These are phyloP conservation scores for Hyphantria cunea DNA, from an alignment of 1,140 invertebrate genomes.

Conservation along the genomic window DNA sequence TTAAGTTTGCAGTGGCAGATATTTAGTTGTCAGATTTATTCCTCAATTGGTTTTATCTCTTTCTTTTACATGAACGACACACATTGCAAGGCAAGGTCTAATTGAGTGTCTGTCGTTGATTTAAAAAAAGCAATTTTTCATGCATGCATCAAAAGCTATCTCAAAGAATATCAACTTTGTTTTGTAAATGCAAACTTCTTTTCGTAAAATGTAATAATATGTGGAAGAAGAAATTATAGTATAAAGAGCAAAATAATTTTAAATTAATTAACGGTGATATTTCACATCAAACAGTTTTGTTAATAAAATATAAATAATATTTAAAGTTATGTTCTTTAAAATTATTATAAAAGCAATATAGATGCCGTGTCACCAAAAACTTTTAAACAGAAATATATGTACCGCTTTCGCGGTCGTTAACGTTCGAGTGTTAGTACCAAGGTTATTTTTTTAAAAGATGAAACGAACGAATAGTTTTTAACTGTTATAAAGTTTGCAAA, in stretches of 20 bases:
- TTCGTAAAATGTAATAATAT: neutral
- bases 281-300: constrained; percentile 26
- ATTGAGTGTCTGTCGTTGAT: no score
- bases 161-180: no score
- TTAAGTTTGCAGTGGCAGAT: no score
- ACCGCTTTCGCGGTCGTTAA: constrained; percentile 33
- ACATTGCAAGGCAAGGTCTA: neutral
- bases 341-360: constrained; percentile 33
- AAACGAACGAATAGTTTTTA: constrained; percentile 20
- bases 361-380: constrained; percentile 26
- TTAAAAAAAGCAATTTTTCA: no score
- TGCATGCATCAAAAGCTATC: no score
- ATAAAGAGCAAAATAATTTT: constrained; percentile 22
- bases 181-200: neutral
- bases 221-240: neutral
- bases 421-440: constrained; percentile 27
- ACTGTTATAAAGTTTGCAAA: constrained; percentile 19
- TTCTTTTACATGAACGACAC: neutral
- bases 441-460: constrained; percentile 27
- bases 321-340: no score
- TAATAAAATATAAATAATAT: constrained; percentile 20
- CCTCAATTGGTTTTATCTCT: neutral
- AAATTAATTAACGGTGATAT: constrained; percentile 20
- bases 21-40: no score
- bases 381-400: constrained; percentile 30